Evolutionary conservation across 2,888 invertebrate genomes (phyloP), one percentile per base, ranked within the genome.

Genomic region (Abrostola triplasia): DNA sequence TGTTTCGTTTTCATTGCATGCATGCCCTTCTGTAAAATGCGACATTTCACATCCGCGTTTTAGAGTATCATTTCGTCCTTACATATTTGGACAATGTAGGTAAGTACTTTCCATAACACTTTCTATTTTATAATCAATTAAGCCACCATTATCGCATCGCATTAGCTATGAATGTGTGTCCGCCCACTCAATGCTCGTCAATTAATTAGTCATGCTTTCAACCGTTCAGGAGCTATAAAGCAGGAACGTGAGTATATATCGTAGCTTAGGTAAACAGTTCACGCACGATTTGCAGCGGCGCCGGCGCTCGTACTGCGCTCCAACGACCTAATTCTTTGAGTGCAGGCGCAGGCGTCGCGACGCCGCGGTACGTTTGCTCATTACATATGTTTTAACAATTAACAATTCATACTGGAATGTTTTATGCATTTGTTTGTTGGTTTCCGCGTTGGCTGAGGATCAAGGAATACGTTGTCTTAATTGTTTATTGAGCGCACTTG

Each of bases 241-340:
- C 59, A 74, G 70, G 76, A 57, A 70, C 73, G 75, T 73, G 72
- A 75, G 58, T 67, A 73, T 79, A 76, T 74, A 77, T 68, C 69
- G 73, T 72, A 66, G 80, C 82, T 85, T 85, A 83, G 82, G 87
- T 84, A 84, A 87, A 84, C 86, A 85, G 81, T 77, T 71, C 85
- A 88, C 86, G 90, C 89, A 86, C 87, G 87, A 84, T 79, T 83
- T 78, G 82, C 70, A 12, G 69, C 88, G 88, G 89, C 91, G 91
- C 90, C 90, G 87, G 89, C 92, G 90, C 88, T 84, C 77, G 80
- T 77, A 70, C 80, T 76, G 82, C 81, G 81, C 78, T 76, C 74
- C 81, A 75, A 60, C 88, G 90, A 90, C 90, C 90, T 82, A 90
- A 87, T 89, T 90, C 83, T 70, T 68, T 55, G 68, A 77, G 79